phyloP scores from a whole-genome alignment of 2,113 vertebrate species.

The Haliaeetus leucogaster region DNA sequence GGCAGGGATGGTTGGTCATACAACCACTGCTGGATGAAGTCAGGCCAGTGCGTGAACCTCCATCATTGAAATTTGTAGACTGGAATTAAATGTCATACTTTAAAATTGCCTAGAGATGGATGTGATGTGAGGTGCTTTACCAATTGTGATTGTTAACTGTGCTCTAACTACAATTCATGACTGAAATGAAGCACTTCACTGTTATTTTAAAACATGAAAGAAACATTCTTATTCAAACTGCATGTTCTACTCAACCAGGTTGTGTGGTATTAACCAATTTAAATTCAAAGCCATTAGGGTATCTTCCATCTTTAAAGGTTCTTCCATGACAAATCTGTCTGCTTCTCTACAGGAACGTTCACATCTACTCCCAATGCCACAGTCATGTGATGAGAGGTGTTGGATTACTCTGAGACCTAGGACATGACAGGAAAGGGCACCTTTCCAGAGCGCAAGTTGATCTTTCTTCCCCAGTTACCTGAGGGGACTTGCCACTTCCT shows the following conservation, averaged over 20 bases:
- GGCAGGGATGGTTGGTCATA: background rate
- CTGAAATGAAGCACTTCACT: background rate
- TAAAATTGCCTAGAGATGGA: background rate
- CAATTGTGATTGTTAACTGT: background rate
- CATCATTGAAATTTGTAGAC: background rate
- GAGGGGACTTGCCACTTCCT: constrained; percentile 84
- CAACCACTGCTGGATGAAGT: background rate
- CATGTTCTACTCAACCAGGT: background rate
- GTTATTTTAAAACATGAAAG: background rate
- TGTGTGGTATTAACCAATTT: background rate
- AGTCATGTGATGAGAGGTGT: background rate
- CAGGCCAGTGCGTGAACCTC: background rate
- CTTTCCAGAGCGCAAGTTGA: background rate
- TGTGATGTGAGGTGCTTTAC: background rate
- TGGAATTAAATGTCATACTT: background rate
- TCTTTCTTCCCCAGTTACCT: constrained; percentile 73
- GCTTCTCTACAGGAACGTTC: background rate
- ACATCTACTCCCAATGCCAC: background rate
- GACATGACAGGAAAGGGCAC: background rate
- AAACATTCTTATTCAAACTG: background rate
- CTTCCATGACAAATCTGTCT: background rate
- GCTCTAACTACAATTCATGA: background rate
- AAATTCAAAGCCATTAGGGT: background rate
- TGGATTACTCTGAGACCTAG: background rate
- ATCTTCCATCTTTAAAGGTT: background rate